phyloP scores from a whole-genome alignment of 2,797 vertebrate species.

The Lutjanus argentimaculatus region DNA sequence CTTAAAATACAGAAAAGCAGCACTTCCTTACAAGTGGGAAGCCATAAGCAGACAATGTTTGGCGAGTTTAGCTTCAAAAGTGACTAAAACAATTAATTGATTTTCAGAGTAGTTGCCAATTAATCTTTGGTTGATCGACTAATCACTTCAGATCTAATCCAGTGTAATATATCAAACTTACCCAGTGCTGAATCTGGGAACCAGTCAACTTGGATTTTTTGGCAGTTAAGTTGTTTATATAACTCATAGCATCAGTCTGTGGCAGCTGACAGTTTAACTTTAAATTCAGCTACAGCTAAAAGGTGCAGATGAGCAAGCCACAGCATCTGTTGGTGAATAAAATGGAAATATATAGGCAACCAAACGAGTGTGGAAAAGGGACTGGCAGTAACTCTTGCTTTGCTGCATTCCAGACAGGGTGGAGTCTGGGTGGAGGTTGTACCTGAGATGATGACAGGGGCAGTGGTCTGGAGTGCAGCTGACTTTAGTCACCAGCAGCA shows the following conservation, averaged over 20 bases:
- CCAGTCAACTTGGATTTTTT: not conserved
- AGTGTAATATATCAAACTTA: conserved; percentile 22
- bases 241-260: not conserved
- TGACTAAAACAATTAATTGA: not conserved
- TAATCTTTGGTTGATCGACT: not conserved
- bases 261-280: not conserved
- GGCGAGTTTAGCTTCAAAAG: conserved; percentile 1
- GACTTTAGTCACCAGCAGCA: not conserved
- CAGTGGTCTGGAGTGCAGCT: conserved; percentile 30
- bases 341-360: not conserved
- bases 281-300: not conserved
- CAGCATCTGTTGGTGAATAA: not conserved
- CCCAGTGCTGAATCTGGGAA: not conserved
- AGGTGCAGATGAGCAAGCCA: not conserved
- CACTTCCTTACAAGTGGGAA: not conserved
- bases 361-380: not conserved
- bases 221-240: not conserved
- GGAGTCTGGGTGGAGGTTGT: conserved; percentile 50
- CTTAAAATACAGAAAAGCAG: not conserved
- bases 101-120: not conserved
- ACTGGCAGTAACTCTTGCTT: conserved; percentile 21
- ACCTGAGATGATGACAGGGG: conserved; percentile 11
- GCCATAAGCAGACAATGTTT: not conserved
- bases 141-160: not conserved
- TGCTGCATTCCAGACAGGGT: conserved; percentile 75